A percentile compares a stretch with the other conserved stretches of the same genome.
Conservation (phyloP, 2,113 vertebrate genomes). For the Megaceryle maxima region DNA sequence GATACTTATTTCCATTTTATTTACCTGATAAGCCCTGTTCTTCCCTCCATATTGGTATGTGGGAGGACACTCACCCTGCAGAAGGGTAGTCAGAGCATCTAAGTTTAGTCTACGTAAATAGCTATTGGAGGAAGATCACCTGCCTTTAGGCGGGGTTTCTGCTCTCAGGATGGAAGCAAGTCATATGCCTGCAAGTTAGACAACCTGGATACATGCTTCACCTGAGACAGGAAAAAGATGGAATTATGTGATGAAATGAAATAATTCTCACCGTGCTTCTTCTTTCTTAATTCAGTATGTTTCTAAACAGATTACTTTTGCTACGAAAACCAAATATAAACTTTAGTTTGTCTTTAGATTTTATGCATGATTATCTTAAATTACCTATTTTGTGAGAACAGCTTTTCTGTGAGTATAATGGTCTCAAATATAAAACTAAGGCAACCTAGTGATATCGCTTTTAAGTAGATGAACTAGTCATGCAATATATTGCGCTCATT, state of each 20-base stretch:
- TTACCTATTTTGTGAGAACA: not conserved
- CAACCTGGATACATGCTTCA: not conserved
- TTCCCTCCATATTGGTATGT: rapidly evolving
- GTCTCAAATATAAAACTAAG: not conserved
- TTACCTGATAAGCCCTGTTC: not conserved
- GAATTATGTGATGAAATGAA: not conserved
- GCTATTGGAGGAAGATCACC: not conserved
- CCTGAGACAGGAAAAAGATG: not conserved
- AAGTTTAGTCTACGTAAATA: rapidly evolving
- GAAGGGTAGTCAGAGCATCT: not conserved
- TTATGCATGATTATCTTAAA: not conserved
- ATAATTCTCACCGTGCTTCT: not conserved
- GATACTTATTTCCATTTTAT: not conserved
- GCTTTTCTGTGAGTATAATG: not conserved
- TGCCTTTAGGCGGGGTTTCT: not conserved
- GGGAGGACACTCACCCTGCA: not conserved
- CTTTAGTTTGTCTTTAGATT: not conserved
- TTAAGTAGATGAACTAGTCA: not conserved
- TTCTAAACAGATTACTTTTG: not conserved
- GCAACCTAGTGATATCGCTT: not conserved
- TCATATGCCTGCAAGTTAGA: not conserved
- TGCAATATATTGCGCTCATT: not conserved
- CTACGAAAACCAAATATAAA: not conserved
- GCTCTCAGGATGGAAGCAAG: not conserved
- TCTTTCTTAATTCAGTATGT: not conserved